A percentile compares a stretch with the other conserved stretches of the same genome.
phyloP scores from a whole-genome alignment of 2,888 invertebrate species.

The Parascotia fuliginaria region DNA sequence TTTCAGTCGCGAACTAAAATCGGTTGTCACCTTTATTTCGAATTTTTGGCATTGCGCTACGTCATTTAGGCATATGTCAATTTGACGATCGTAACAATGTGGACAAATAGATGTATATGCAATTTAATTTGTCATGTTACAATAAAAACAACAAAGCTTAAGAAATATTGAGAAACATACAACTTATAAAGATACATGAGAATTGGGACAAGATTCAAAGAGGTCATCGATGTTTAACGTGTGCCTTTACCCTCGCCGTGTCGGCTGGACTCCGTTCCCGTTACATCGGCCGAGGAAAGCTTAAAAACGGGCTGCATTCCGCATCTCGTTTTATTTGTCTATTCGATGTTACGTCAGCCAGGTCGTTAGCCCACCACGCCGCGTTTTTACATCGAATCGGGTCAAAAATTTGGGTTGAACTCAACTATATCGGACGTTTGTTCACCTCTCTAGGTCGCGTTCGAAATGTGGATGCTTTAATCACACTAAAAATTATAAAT shows the following conservation, averaged over 20 bases:
- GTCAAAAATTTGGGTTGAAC: constrained; percentile 81
- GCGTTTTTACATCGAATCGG: constrained; percentile 75
- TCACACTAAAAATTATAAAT: constrained; percentile 21
- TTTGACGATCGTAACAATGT: constrained; percentile 35
- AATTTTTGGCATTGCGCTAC: constrained; percentile 57
- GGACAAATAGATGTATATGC: constrained; percentile 7
- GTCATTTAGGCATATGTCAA: constrained; percentile 62
- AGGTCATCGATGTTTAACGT: constrained; percentile 41
- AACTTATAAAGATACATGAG: constrained; percentile 10
- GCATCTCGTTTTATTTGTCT: constrained; percentile 70
- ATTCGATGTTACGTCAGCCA: constrained; percentile 64
- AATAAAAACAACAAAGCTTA: constrained; percentile 28
- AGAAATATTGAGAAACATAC: constrained; percentile 14
- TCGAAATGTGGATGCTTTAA: constrained; percentile 36
- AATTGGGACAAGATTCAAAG: constrained; percentile 30
- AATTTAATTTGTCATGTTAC: constrained; percentile 22
- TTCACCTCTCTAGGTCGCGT: constrained; percentile 80
- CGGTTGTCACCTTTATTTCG: constrained; percentile 56
- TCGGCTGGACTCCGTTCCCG: constrained; percentile 45
- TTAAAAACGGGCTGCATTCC: constrained; percentile 68
- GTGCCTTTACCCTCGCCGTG: constrained; percentile 26
- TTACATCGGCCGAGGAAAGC: constrained; percentile 50
- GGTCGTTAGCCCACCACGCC: constrained; percentile 67
- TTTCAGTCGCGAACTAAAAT: constrained; percentile 46
- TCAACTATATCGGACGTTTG: constrained; percentile 72